These are phyloP conservation scores for Siderastrea radians DNA, from an alignment of 92 coral and sea anemone genomes.

Conservation along the genomic window DNA sequence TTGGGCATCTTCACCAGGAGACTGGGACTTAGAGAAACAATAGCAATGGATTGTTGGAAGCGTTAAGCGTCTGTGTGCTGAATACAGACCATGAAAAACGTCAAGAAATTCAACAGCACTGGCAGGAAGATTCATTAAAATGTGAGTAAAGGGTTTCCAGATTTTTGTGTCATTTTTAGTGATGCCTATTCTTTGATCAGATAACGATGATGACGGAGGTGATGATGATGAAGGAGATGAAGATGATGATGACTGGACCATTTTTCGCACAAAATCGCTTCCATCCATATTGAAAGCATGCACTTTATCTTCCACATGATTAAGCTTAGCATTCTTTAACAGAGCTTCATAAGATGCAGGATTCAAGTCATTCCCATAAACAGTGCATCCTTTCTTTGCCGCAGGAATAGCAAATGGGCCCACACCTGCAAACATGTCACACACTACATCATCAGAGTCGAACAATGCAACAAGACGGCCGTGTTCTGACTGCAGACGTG, in stretches of 20 bases:
- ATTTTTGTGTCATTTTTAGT: background rate
- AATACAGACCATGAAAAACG: constrained; percentile 84
- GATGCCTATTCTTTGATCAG: constrained; percentile 16
- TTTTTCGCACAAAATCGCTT: constrained; percentile 75
- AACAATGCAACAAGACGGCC: constrained; percentile 84
- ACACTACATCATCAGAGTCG: constrained; percentile 73
- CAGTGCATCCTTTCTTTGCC: constrained; percentile 93
- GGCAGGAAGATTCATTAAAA: constrained; percentile 97
- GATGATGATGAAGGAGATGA: background rate
- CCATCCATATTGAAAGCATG: constrained; percentile 92
- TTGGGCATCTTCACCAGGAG: constrained; percentile 78
- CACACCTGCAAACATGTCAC: constrained; percentile 99
- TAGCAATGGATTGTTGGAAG: constrained; percentile 97
- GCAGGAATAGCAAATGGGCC: constrained; percentile 99
- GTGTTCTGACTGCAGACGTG: constrained; percentile 97
- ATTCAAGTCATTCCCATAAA: constrained; percentile 95
- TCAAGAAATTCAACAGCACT: constrained; percentile 93
- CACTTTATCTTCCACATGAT: constrained; percentile 75
- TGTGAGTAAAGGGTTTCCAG: constrained; percentile 72
- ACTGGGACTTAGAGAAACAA: constrained; percentile 92
- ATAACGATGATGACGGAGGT: background rate
- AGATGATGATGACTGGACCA: constrained; percentile 49
- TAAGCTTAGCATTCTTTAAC: constrained; percentile 81
- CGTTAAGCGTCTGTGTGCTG: constrained; percentile 25
- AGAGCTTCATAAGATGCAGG: constrained; percentile 88